These are phyloP conservation scores for Variabilichromis moorii DNA, from an alignment of 2,113 vertebrate genomes.

Conservation along the genomic window DNA sequence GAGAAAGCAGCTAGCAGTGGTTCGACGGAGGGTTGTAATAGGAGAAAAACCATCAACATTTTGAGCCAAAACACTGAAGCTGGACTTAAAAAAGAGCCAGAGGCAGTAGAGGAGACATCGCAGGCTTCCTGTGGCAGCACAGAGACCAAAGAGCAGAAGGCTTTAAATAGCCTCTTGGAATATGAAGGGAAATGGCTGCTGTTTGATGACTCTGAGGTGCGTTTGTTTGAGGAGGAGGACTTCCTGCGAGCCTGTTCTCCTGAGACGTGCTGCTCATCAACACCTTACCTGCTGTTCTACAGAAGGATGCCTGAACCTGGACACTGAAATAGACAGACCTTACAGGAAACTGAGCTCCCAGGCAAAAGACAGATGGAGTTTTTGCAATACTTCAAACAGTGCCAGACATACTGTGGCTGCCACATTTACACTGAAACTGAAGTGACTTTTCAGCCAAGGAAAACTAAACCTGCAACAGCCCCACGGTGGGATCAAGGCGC, in stretches of 20 bases:
- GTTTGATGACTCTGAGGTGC: slow-evolving; percentile 95
- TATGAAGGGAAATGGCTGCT: slow-evolving; percentile 96
- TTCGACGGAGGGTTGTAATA: slow-evolving; percentile 47
- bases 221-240: slow-evolving; percentile 88
- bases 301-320: slow-evolving; percentile 59
- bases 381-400: neutral
- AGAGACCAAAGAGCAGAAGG: slow-evolving; percentile 32
- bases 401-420: neutral
- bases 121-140: neutral
- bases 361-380: neutral
- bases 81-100: slow-evolving; percentile 34
- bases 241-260: slow-evolving; percentile 90
- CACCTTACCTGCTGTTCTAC: slow-evolving; percentile 96
- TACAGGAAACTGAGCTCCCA: neutral
- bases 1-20: slow-evolving; percentile 64
- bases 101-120: slow-evolving; percentile 1
- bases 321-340: neutral
- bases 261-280: slow-evolving; percentile 82
- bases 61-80: slow-evolving; percentile 26
- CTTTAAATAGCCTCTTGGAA: slow-evolving; percentile 71
- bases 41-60: slow-evolving; percentile 33
- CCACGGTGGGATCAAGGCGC: neutral
- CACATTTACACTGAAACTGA: neutral
- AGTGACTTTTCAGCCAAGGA: neutral
- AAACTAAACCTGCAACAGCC: neutral